These are phyloP conservation scores for Ifrita kowaldi DNA, from an alignment of 2,113 vertebrate species.

Conservation along the genomic window DNA sequence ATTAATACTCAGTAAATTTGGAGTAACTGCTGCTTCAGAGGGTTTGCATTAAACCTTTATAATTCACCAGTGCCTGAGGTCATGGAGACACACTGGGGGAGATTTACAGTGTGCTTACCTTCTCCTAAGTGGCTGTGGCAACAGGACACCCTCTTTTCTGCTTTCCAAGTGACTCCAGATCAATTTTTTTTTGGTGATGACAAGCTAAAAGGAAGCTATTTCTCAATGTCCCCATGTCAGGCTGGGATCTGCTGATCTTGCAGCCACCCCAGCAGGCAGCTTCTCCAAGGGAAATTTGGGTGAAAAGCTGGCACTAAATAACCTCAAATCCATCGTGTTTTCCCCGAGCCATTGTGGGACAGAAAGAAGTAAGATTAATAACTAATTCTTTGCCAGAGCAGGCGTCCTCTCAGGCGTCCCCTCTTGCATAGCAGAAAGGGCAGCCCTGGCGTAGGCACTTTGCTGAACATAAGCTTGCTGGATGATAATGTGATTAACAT, in stretches of 20 bases:
- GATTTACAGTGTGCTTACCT: background rate
- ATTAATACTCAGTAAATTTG: conserved; percentile 36
- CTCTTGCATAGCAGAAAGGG: background rate
- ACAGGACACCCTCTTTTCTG: background rate
- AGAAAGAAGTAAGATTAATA: background rate
- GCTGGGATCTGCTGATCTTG: background rate
- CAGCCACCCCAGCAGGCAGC: background rate
- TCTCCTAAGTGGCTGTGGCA: conserved; percentile 33
- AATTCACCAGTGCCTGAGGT: conserved; percentile 14
- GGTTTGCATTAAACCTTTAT: conserved; percentile 10
- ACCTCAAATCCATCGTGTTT: background rate
- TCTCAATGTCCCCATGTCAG: background rate
- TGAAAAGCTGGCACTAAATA: background rate
- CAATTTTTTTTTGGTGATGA: background rate
- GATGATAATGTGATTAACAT: conserved; percentile 63
- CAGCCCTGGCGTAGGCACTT: background rate
- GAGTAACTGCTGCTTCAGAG: background rate
- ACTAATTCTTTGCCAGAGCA: background rate
- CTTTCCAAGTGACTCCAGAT: background rate
- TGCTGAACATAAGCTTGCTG: conserved; percentile 30
- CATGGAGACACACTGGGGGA: background rate
- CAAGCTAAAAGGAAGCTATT: background rate
- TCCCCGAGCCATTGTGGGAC: background rate
- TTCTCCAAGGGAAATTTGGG: background rate
- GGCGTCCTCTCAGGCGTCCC: background rate